Base-by-base conservation (phyloP, 2,113 vertebrate species). In the Mola mola region DNA sequence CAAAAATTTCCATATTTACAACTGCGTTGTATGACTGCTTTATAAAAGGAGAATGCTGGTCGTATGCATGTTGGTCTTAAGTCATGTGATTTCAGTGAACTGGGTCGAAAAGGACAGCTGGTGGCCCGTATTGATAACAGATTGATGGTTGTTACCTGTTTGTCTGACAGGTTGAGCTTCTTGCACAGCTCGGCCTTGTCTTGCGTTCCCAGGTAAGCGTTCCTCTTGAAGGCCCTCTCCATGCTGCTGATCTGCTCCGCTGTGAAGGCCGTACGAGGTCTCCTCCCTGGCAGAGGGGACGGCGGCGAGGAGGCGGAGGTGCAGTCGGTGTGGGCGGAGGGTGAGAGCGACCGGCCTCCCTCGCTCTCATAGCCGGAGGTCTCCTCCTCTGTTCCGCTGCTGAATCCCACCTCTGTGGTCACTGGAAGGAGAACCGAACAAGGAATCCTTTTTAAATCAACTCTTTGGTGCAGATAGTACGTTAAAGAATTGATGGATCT, bases 361-460 rank as follows among this genome's bases (percentile, higher is more conserved):
- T 93, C 92, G 0, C 92, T 92, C 66, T 93, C 92, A 13, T 92
- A 93, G 0, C 92, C 92, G 0, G 92, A 93, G 0, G 90, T 93
- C 75, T 92, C 92, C 59, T 92, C 92, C 28, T 92, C 92, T 0
- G 87, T 78, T 6, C 77, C 67, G 28, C 90, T 90, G 72, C 84
- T 84, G 52, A 91, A 90, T 1, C 65, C 83, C 0, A 25, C 46
- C 31, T 92, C 91, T 1, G 37, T 40, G 10, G 68, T 26, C 11
- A 5, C 89, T 90, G 42, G 1, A 57, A 40, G 24, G 41, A 34
- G 17, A 9, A 16, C 17, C 28, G 0, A 24, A 7, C 15, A 20
- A 16, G 15, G n/a, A 12, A 17, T 19, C 38, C 2, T 16, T 19
- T 17, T 41, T 41, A 16, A 15, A 16, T 16, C 36, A 40, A n/a